Evolutionary conservation across 2,797 vertebrate species (phyloP), one percentile per base, ranked within the genome.

Genomic region (Aplochiton taeniatus): DNA sequence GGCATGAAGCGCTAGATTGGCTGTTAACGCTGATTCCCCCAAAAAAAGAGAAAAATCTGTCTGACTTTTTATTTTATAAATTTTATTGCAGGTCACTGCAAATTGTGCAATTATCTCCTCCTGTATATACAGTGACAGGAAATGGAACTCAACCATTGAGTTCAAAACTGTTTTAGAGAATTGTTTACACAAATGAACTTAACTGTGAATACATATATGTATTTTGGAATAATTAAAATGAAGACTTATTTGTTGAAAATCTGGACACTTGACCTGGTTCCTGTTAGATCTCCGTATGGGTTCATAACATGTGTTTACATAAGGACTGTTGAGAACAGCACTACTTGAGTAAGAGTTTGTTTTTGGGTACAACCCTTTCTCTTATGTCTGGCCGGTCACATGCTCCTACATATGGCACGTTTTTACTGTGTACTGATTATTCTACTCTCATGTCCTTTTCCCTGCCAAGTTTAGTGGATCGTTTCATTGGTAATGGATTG

Each of bases 201-300:
- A 52, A 79, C 63, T 11, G 9, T 19, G 42, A n/a, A 43, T 31
- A 58, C 11, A 9, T 47, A 69, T 60, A 48, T n/a, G 9, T 61
- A 54, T 65, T 58, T 51, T 57, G 52, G 2, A 54, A 7, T 46
- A 50, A 17, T 58, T n/a, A n/a, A 51, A 2, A 17, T 56, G 8
- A 4, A 5, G 31, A 45, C 66, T 67, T 18, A 64, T 48, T 61
- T 44, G 46, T 72, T 59, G 12, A 6, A 13, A 41, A 54, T 66
- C 16, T 57, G 43, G 19, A 71, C 11, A 42, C 48, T 56, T 65
- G 65, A 75, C 18, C 45, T 43, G 14, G 61, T 79, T 61, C 61
- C 45, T 1, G 13, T 77, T 81, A 76, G 61, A 5, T 19, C 1
- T 46, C 41, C 14, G 54, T 72, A 75, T 59, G 55, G 44, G 69